Conservation (phyloP, 2,113 vertebrate genomes). For the Pterophyllum scalare region DNA sequence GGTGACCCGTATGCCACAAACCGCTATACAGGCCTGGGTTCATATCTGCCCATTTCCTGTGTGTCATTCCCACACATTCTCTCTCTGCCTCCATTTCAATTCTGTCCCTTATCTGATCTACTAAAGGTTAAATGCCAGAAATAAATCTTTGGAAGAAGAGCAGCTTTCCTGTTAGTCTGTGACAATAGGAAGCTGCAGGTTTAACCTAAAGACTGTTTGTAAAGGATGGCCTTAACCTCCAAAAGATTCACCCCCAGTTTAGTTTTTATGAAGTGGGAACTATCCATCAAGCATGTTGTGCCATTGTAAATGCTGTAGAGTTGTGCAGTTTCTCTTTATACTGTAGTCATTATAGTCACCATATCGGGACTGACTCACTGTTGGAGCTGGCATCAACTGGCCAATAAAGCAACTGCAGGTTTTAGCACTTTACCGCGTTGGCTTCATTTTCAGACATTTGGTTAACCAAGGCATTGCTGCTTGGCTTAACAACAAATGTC, state of each 20-base stretch:
- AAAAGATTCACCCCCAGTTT: neutral
- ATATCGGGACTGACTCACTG: neutral
- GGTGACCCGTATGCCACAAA: neutral
- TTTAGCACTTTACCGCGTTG: neutral
- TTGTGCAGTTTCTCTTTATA: neutral
- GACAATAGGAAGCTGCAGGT: neutral
- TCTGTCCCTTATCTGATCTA: neutral
- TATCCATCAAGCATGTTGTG: neutral
- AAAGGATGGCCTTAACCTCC: neutral
- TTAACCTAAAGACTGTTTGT: neutral
- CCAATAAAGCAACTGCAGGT: neutral
- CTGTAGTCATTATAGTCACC: neutral
- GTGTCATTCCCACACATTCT: neutral
- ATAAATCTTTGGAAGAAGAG: neutral
- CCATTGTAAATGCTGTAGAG: neutral
- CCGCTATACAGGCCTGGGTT: no score
- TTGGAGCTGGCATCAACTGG: neutral
- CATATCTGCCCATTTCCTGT: neutral
- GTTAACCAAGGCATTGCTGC: neutral
- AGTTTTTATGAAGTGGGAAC: neutral
- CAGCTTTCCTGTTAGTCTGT: neutral
- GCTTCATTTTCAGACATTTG: slow-evolving; percentile 2
- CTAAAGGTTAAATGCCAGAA: slow-evolving; percentile 1
- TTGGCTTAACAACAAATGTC: neutral
- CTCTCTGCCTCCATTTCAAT: neutral